phyloP scores from a whole-genome alignment of 2,113 vertebrate species.

The Nipponia nippon region DNA sequence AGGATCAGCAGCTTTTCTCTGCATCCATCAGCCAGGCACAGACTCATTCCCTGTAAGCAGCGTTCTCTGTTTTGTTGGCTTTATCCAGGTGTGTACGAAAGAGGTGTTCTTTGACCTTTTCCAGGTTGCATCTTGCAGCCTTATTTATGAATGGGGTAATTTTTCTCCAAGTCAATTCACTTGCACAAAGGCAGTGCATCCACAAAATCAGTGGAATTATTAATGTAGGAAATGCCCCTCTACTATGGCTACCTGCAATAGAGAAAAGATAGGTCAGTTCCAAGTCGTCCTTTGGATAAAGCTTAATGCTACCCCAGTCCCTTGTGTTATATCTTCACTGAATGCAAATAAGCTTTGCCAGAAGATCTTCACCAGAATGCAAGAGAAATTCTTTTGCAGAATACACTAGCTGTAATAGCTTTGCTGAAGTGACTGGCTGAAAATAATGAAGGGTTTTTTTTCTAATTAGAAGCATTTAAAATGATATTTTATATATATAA shows the following conservation, averaged over 20 bases:
- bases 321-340: neutral
- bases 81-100: neutral
- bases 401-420: neutral
- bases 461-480: neutral
- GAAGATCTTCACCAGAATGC: neutral
- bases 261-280: neutral
- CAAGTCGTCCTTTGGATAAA: neutral
- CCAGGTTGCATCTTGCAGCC: neutral
- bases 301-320: neutral
- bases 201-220: neutral
- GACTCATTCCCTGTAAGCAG: neutral
- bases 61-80: neutral
- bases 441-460: neutral
- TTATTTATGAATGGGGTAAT: neutral
- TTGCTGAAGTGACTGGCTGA: neutral
- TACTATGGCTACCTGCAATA: neutral
- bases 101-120: neutral
- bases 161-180: neutral
- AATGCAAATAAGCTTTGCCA: neutral
- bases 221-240: neutral
- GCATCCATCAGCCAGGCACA: neutral
- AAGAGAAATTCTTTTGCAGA: neutral
- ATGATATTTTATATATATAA: neutral
- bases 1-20: neutral
- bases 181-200: neutral